Base-by-base conservation (phyloP, 2,797 vertebrate species). In the Heteromormyrus szaboi region DNA sequence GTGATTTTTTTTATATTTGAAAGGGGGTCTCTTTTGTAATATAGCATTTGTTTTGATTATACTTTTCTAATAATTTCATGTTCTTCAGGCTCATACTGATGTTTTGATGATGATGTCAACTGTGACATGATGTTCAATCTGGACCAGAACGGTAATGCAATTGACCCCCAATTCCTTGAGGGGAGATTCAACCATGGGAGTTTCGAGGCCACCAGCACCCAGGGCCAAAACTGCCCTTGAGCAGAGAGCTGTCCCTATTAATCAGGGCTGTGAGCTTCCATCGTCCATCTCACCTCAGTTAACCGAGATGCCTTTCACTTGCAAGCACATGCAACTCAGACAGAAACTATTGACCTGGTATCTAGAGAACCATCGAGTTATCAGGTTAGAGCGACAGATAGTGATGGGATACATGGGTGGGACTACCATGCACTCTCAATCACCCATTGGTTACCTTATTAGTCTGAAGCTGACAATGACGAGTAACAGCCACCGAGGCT, bases 301-400 rank as follows among this genome's bases (percentile, higher is more conserved):
- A 76, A 37, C 65, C 22, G 19, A 88, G 72, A 87, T 19, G 48
- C 53, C 68, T 88, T 46, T 90, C 54, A 89, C 90, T 59, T 14
- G 89, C 33, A 54, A 4, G 54, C 84, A 79, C 81, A 90, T 89
- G 89, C 87, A 85, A 83, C 72, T 89, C 56, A 22, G 53, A 17
- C 46, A 65, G 88, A 79, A 54, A 85, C 87, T 72, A 59, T 48
- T 85, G 37, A 79, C 72, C 25, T 33, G 25, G 25, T 68, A 68
- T 68, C 65, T 68, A 33, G 65, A 68, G 65, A 68, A 68, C 65
- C 29, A 33, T 4, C 1, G 25, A 68, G 65, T 68, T 68, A 68
- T 68, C 29, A 68, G 25, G 29, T 68, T 33, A 33, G 29, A 68
- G 65, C 1, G 29, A 68, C 29, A 68, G 8, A 14, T 68, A 79